These are phyloP conservation scores for Tetramorium parvispinum DNA, from an alignment of 1,140 invertebrate genomes.

Conservation along the genomic window DNA sequence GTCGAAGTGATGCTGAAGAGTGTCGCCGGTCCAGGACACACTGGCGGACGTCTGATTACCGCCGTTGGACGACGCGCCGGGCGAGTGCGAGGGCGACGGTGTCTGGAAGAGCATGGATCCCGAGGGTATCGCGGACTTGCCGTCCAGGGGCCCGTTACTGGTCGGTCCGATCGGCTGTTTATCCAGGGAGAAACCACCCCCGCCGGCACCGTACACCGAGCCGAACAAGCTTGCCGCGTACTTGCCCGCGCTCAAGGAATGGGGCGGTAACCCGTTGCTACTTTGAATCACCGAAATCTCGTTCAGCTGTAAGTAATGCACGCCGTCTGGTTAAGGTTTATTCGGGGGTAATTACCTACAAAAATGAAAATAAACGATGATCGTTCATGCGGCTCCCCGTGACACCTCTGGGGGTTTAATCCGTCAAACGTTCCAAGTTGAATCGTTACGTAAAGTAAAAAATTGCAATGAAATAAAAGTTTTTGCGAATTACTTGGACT, in stretches of 20 bases:
- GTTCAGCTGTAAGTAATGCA: constrained; percentile 86
- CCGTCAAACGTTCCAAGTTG: not conserved
- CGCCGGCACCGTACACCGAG: constrained; percentile 79
- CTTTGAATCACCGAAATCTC: constrained; percentile 89
- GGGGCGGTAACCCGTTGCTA: constrained; percentile 83
- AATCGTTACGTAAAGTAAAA: not conserved
- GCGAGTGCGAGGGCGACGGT: constrained; percentile 82
- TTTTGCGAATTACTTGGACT: not conserved
- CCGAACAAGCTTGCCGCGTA: constrained; percentile 84
- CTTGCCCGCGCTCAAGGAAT: constrained; percentile 80
- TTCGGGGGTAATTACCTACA: constrained; percentile 63
- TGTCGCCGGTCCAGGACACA: constrained; percentile 79
- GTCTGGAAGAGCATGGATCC: constrained; percentile 84
- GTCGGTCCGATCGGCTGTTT: constrained; percentile 78
- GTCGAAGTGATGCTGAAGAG: constrained; percentile 82
- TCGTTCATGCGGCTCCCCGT: not conserved
- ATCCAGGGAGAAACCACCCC: constrained; percentile 78
- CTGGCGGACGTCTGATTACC: constrained; percentile 81
- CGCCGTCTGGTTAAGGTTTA: constrained; percentile 65
- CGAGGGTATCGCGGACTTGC: constrained; percentile 79
- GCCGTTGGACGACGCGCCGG: constrained; percentile 80
- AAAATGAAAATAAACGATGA: constrained; percentile 47
- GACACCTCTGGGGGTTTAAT: not conserved
- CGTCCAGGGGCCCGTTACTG: constrained; percentile 80
- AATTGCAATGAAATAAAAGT: not conserved